Base-by-base conservation (phyloP, 92 coral and sea anemone genomes). In the Actinernus sp. region DNA sequence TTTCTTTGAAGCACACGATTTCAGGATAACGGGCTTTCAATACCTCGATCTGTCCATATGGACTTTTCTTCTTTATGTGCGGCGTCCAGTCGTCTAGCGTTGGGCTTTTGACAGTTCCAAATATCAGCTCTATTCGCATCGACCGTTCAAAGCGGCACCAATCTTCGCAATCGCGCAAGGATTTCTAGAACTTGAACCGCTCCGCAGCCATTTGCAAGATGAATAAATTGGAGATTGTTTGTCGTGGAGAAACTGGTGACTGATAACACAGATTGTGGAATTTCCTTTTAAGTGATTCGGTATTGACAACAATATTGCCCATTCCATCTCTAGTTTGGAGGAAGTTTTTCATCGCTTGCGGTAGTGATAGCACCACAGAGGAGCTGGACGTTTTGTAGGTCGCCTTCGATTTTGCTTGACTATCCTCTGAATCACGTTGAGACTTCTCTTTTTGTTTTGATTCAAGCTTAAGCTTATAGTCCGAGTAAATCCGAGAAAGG, bases 261-360 rank as follows among this genome's bases (percentile, higher is more conserved):
- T 76, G 67, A 52, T 53, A 76, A 49, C 61, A 76, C 23, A 76
- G 34, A 49, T 65, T 76, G 48, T 65, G 23, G 58, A 65, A 76
- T 48, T 76, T 49, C 20, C 74, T 47, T 46, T 65, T 76, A 24
- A 76, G 39, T 6, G 83, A 30, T 32, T 65, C 65, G 32, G 84
- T 65, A 30, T 59, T 44, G 54, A 66, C 84, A 55, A 76, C 76
- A 59, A 76, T 58, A 58, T 76, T 50, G 31, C 76, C 76, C 19
- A 52, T 75, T 40, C 84, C 84, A 41, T 76, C 84, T 28, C 69
- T 58, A 50, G 84, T 76, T 37, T 76, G 76, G 26, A 76, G 50
- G 41, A 54, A 68, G 33, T 51, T 48, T 48, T 45, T 70, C 53
- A 77, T 57, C 27, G 16, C 69, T 25, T 56, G 48, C n/a, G 74